These are phyloP conservation scores for Drosophila limbata DNA, from an alignment of 2,888 invertebrate species.

Conservation along the genomic window DNA sequence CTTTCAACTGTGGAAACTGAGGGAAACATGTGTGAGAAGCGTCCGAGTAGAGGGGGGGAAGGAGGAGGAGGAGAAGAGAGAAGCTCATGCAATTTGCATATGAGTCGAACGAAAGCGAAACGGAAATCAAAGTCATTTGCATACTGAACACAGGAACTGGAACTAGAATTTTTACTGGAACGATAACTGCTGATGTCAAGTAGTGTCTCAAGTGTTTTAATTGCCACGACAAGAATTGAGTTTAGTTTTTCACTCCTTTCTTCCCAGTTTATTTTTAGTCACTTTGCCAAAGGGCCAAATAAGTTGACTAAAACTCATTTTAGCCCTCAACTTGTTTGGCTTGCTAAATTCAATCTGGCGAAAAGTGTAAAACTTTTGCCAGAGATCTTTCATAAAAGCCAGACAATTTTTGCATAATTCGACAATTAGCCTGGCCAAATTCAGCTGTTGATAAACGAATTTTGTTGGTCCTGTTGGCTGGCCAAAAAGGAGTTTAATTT, in stretches of 20 bases:
- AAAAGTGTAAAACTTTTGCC: constrained; percentile 30
- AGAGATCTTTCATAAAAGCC: constrained; percentile 5
- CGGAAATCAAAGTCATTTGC: constrained; percentile 75
- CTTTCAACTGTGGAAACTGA: background rate
- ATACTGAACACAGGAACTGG: constrained; percentile 22
- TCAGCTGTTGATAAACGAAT: constrained; percentile 28
- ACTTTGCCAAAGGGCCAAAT: constrained; percentile 18
- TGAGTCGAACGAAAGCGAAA: constrained; percentile 36
- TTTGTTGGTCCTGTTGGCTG: constrained; percentile 11
- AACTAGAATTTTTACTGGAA: constrained; percentile 12
- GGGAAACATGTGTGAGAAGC: constrained; percentile 44
- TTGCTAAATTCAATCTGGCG: constrained; percentile 42
- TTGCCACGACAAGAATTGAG: constrained; percentile 39
- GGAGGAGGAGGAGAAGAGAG: background rate
- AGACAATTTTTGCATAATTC: constrained; percentile 51
- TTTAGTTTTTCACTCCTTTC: constrained; percentile 18
- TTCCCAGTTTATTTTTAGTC: background rate
- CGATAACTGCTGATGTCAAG: constrained; percentile 24
- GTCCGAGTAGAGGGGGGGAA: constrained; percentile 17
- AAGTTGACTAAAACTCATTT: constrained; percentile 43
- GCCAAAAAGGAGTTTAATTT: constrained; percentile 7
- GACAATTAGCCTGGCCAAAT: constrained; percentile 47
- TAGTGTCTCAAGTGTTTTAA: constrained; percentile 70
- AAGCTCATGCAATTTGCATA: constrained; percentile 58
- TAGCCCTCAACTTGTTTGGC: constrained; percentile 31